Evolutionary conservation across 2,888 invertebrate genomes (phyloP).

Genomic region (Hydriomena furcata): DNA sequence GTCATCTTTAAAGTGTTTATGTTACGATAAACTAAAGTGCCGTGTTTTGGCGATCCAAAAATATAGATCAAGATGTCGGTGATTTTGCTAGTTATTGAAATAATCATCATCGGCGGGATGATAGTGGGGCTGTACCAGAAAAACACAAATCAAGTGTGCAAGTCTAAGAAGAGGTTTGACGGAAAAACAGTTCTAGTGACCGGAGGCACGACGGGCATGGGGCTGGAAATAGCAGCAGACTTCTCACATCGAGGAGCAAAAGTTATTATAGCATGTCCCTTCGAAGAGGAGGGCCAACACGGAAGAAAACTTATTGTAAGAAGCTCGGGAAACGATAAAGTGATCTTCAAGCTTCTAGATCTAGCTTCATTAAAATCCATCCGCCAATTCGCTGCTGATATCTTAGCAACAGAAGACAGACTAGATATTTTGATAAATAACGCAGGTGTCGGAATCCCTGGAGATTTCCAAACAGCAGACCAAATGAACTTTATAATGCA

Average conservation of each 20-base stretch:
- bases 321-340: slow-evolving; percentile 86
- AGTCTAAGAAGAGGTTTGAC: slow-evolving; percentile 63
- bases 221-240: slow-evolving; percentile 66
- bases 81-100: slow-evolving; percentile 47
- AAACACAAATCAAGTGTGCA: slow-evolving; percentile 67
- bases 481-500: slow-evolving; percentile 95
- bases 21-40: not conserved
- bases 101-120: slow-evolving; percentile 50
- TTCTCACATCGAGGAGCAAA: slow-evolving; percentile 69
- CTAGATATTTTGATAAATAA: slow-evolving; percentile 95
- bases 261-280: slow-evolving; percentile 73
- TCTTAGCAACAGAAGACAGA: slow-evolving; percentile 87
- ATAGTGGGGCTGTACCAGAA: slow-evolving; percentile 68
- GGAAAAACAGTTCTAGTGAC: slow-evolving; percentile 69
- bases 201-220: slow-evolving; percentile 73
- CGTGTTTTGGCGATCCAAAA: not conserved
- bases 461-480: slow-evolving; percentile 86
- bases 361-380: slow-evolving; percentile 89
- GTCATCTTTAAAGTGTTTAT: not conserved
- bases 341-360: slow-evolving; percentile 89
- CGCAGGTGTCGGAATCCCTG: slow-evolving; percentile 90
- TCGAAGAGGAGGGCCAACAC: slow-evolving; percentile 58
- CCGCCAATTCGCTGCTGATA: slow-evolving; percentile 90
- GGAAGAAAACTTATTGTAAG: slow-evolving; percentile 85
- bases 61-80: slow-evolving; percentile 43